phyloP scores from a whole-genome alignment of 1,140 invertebrate species.

The Scaptomyza hsui region DNA sequence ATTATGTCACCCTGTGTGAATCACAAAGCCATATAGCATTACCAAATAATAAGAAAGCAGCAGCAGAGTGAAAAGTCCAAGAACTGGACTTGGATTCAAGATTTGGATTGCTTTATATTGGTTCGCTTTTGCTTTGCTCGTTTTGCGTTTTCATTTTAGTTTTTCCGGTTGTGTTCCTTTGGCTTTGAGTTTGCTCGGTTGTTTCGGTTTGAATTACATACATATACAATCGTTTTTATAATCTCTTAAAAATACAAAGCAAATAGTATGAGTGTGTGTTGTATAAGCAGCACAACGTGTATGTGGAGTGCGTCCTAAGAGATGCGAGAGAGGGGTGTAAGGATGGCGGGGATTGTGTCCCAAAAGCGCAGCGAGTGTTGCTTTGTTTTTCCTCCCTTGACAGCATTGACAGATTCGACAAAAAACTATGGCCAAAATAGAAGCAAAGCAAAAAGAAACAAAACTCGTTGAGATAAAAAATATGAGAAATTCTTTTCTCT shows the following conservation, averaged over 20 bases:
- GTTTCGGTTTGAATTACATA: conserved; percentile 40
- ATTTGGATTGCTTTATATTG: conserved; percentile 53
- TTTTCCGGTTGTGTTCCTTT: conserved; percentile 25
- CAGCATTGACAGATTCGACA: conserved; percentile 78
- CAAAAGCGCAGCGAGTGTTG: conserved; percentile 68
- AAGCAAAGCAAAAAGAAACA: conserved; percentile 23
- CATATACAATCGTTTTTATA: conserved; percentile 61
- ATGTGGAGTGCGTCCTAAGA: conserved; percentile 14
- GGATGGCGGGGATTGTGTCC: conserved; percentile 29
- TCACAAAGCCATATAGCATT: conserved; percentile 64
- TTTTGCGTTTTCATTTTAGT: conserved; percentile 15
- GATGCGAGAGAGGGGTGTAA: background rate
- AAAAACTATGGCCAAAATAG: conserved; percentile 71
- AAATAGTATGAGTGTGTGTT: conserved; percentile 56
- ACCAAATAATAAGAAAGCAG: conserved; percentile 44
- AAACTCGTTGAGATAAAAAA: conserved; percentile 60
- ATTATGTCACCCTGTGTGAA: conserved; percentile 26
- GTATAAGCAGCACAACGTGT: conserved; percentile 42
- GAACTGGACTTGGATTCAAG: conserved; percentile 12
- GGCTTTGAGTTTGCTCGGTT: conserved; percentile 45
- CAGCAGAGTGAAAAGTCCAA: conserved; percentile 25
- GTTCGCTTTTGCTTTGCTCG: conserved; percentile 31
- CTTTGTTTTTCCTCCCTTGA: conserved; percentile 62
- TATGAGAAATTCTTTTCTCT: conserved; percentile 47
- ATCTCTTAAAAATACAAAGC: conserved; percentile 82